Evolutionary conservation across 1,140 invertebrate species (phyloP), one percentile per base, ranked within the genome.

Genomic region (Drosophila subpulchrella): DNA sequence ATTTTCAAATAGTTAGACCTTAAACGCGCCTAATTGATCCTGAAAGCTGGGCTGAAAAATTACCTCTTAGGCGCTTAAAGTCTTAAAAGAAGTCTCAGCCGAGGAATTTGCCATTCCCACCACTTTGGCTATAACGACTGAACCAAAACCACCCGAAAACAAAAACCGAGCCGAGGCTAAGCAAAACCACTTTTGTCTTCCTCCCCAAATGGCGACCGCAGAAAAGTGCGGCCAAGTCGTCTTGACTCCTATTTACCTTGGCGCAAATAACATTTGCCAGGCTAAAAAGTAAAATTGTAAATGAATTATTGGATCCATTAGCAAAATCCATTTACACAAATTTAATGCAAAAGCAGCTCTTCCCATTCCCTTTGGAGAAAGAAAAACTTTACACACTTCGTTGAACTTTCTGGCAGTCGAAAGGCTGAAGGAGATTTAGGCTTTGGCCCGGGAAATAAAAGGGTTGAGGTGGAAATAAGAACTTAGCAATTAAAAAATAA

Each of bases 261-360:
- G 67, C 84, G 75, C 72, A 89, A 89, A 80, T 86, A 86, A 50
- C 80, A 88, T 89, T 88, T 89, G 67, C 84, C 65, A 54, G 75
- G 72, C 83, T 84, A 71, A 70, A 68, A 89, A 89, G 85, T 91
- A 88, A 71, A 90, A 90, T 81, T 88, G 81, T 84, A 91, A 90
- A 91, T 91, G 89, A 91, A 91, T 91, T 91, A 91, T 91, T 91
- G 89, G 89, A 91, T 91, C 89, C 89, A 91, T 91, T 91, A 91
- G 89, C 89, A 88, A 91, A 88, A 91, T 91, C 88, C 88, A 91
- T 88, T 91, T 91, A 91, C 89, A 91, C 89, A 88, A 84, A 84
- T 86, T 89, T 88, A 89, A 89, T 89, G 85, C 81, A 68, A 81
- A 88, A 80, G 80, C 84, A 70, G 83, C 76, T 81, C 65, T 54